Percentiles rank a stretch among this genome's conserved stretches.
These are phyloP conservation scores for Stichopus horrens DNA, from an alignment of 53 echinoderm and acorn worm species.

Conservation along the genomic window DNA sequence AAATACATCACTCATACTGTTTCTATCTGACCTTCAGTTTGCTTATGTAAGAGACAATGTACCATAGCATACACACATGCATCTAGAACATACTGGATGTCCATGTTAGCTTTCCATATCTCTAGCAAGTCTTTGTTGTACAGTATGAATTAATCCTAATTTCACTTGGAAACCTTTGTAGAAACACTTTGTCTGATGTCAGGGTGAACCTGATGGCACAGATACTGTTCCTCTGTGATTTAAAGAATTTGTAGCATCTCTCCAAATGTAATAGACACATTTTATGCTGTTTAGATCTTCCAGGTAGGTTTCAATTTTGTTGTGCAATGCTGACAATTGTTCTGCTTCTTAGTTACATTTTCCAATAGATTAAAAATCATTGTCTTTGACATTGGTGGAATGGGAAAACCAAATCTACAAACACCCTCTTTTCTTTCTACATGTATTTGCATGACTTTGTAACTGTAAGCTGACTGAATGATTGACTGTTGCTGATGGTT, in stretches of 20 bases:
- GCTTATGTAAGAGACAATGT: slow-evolving; percentile 57
- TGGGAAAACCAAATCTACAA: slow-evolving; percentile 48
- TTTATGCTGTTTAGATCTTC: background rate
- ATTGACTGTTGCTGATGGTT: background rate
- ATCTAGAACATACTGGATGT: slow-evolving; percentile 52
- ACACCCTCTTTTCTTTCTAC: slow-evolving; percentile 43
- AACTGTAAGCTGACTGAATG: slow-evolving; percentile 43
- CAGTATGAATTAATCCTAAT: slow-evolving; percentile 49
- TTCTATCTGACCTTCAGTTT: slow-evolving; percentile 50
- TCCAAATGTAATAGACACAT: slow-evolving; percentile 2
- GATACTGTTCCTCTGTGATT: slow-evolving; percentile 46
- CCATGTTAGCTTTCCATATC: slow-evolving; percentile 56
- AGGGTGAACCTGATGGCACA: slow-evolving; percentile 29
- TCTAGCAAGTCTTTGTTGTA: slow-evolving; percentile 32
- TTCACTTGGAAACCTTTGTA: slow-evolving; percentile 47
- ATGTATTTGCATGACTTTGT: slow-evolving; percentile 53
- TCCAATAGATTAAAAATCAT: slow-evolving; percentile 27
- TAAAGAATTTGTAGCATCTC: slow-evolving; percentile 35
- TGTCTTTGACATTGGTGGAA: slow-evolving; percentile 50
- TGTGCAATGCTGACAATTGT: background rate
- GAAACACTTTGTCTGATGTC: slow-evolving; percentile 42
- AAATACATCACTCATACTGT: slow-evolving; percentile 55
- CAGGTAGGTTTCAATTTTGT: background rate
- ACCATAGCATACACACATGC: slow-evolving; percentile 55
- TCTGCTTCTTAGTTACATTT: background rate